These are phyloP conservation scores for Diabrotica virgifera DNA, from an alignment of 1,140 invertebrate genomes.

Conservation along the genomic window DNA sequence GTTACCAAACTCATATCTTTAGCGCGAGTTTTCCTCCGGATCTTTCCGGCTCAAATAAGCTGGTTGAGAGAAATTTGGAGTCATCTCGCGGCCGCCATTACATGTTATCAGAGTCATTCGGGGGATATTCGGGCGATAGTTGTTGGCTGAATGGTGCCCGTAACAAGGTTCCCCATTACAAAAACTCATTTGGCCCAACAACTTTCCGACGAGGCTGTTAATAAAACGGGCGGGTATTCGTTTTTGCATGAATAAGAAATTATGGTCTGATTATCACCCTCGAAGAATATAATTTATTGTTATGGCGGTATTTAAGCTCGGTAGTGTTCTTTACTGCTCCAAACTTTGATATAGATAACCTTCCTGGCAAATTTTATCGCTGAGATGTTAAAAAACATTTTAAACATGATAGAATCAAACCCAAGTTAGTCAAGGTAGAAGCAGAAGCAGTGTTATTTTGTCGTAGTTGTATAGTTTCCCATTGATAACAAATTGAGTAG, in stretches of 20 bases:
- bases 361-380: too few species aligned
- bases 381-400: too few species aligned
- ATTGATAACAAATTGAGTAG: too few species aligned
- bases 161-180: slow-evolving; percentile 27
- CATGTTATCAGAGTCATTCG: slow-evolving; percentile 32
- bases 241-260: slow-evolving; percentile 6
- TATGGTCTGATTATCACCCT: slow-evolving; percentile 3
- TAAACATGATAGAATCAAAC: too few species aligned
- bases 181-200: slow-evolving; percentile 17
- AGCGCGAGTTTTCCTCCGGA: neutral
- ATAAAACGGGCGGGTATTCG: neutral
- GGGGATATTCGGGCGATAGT: slow-evolving; percentile 25
- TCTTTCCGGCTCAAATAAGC: slow-evolving; percentile 7
- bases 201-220: slow-evolving; percentile 6
- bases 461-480: too few species aligned
- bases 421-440: too few species aligned
- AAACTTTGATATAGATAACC: too few species aligned
- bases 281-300: neutral
- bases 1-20: slow-evolving; percentile 2
- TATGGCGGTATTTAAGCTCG: neutral
- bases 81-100: slow-evolving; percentile 30
- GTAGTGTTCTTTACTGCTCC: too few species aligned
- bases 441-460: too few species aligned
- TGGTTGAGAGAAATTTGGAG: slow-evolving; percentile 28
- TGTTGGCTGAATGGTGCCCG: slow-evolving; percentile 29